Evolutionary conservation across 2,113 vertebrate genomes (phyloP), one percentile per base, ranked within the genome.

Genomic region (Takifugu flavidus): DNA sequence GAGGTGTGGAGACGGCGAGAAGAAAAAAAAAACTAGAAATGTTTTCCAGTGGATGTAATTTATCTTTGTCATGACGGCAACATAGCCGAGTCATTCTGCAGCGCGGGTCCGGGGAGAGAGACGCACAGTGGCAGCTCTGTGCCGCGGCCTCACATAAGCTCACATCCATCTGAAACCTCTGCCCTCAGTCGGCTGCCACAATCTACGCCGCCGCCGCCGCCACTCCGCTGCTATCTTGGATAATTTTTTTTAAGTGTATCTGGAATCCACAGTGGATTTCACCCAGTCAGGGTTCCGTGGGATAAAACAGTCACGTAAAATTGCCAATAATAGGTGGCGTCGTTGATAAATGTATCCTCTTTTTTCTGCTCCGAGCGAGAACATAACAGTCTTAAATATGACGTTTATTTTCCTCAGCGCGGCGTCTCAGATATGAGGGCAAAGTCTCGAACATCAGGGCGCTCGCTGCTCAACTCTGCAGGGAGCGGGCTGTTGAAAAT

Each of bases 61-160:
- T 90, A 90, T 92, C 90, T 90, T 90, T 91, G 90, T 91, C 89
- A 89, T 69, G 69, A 63, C 66, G 60, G 84, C 86, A 86, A 87
- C 89, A 74, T 86, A 87, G 87, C 82, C 82, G 77, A 87, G 89
- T 89, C 84, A 88, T 87, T 90, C 87, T 85, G 87, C 84, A 86
- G 83, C 84, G 67, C 53, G 77, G 20, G 83, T 85, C 88, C 82
- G 69, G 77, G 63, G 86, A 90, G 88, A 90, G 88, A 90, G 88
- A 89, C 59, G 47, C 85, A 91, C 88, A 92, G 88, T 89, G 86
- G 82, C 75, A 77, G 79, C 80, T 89, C 89, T 90, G 86, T 91
- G 86, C 76, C 67, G 74, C 52, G 81, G 86, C 85, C 84, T 84
- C 85, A 80, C 82, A 74, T 75, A 77, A 55, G 74, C 87, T 79